Evolutionary conservation across 2,888 invertebrate species (phyloP).

Genomic region (Strigamia maritima): DNA sequence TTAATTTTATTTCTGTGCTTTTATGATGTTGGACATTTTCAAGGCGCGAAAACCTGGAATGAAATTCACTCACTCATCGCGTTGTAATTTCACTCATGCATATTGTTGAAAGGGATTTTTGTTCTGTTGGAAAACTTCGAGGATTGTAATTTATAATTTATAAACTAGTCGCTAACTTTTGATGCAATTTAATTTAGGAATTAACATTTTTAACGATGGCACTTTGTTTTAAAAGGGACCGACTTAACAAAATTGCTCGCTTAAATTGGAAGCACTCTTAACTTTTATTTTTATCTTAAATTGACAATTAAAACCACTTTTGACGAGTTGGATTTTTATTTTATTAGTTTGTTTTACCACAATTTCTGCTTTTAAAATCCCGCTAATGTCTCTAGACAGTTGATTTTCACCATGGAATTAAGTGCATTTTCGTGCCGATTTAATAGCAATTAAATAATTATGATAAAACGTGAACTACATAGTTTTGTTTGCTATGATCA

Average conservation of each 20-base stretch:
- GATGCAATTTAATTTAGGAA: conserved; percentile 2
- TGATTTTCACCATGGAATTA: background rate
- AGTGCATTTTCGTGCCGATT: background rate
- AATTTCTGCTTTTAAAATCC: background rate
- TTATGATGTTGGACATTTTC: background rate
- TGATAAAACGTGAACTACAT: background rate
- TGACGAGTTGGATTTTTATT: background rate
- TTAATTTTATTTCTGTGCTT: background rate
- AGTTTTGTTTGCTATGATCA: background rate
- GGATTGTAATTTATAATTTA: conserved; percentile 10
- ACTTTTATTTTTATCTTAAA: background rate
- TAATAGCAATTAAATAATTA: background rate
- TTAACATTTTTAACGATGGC: background rate
- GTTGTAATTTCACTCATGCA: conserved; percentile 8
- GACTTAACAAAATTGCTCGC: background rate
- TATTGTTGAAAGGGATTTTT: conserved; percentile 5
- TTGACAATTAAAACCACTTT: background rate
- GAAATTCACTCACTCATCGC: background rate
- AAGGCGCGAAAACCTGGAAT: background rate
- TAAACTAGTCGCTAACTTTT: background rate
- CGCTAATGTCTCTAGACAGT: background rate
- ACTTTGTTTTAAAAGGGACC: background rate
- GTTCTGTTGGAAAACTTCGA: background rate
- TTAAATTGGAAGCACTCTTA: background rate
- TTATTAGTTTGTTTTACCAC: background rate